phyloP scores from a whole-genome alignment of 1,140 invertebrate species.

The Druon quercuslanigerum region DNA sequence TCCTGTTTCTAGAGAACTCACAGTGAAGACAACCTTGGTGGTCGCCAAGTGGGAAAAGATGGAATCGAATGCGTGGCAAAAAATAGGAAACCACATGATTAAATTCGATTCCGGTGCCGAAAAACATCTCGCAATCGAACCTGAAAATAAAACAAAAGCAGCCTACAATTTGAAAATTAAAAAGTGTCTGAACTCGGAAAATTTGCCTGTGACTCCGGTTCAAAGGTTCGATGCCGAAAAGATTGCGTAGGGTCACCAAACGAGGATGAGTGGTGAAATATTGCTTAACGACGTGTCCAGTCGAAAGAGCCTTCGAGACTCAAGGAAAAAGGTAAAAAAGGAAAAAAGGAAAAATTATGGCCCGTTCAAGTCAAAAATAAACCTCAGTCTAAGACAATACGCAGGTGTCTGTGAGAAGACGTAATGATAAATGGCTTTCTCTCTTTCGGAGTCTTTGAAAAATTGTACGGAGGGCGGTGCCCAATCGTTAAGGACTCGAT shows the following conservation, averaged over 20 bases:
- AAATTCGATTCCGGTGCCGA: neutral
- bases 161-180: neutral
- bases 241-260: conserved; percentile 6
- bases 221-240: conserved; percentile 22
- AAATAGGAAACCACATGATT: neutral
- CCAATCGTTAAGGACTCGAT: conserved; percentile 44
- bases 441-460: conserved; percentile 45
- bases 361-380: conserved; percentile 37
- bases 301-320: neutral
- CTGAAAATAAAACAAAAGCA: conserved; percentile 2
- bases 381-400: conserved; percentile 54
- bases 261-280: neutral
- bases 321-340: neutral
- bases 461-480: conserved; percentile 52
- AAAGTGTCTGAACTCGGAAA: neutral
- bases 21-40: neutral
- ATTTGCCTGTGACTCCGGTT: neutral
- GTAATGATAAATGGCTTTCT: conserved; percentile 45
- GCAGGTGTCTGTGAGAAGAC: conserved; percentile 45
- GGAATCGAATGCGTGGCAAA: neutral
- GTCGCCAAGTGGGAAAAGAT: conserved; percentile 4
- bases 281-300: conserved; percentile 20
- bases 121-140: neutral
- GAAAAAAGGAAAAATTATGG: neutral
- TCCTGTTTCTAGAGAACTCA: too few relatives aligned